Evolutionary conservation across 2,888 invertebrate species (phyloP), one percentile per base, ranked within the genome.

Genomic region (Molorchus minor): DNA sequence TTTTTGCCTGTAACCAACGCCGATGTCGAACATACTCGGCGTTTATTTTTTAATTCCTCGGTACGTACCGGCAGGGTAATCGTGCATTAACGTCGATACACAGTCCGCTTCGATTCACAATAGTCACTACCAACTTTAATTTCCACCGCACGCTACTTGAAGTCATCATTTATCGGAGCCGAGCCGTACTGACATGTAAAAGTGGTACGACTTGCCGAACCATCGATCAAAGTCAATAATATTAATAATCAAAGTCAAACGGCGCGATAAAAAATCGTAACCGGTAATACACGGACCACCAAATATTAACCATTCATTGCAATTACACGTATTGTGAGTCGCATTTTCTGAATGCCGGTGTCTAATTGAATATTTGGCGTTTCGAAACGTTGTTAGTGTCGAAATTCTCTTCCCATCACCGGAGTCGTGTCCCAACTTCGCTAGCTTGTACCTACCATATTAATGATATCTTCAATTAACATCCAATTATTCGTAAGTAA

Each of bases 141-240:
- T 64, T 67, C 55, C 63, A 64, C 62, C 55, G 61, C 40, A 33
- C 25, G 36, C 49, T 45, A 49, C 49, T 36, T 55, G 35, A 53
- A 35, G 52, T 53, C 47, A 46, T 35, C 47, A 52, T 25, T 43
- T 40, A 56, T 36, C 51, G 41, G 16, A 33, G 55, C 55, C 56
- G 38, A 54, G 58, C 56, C 52, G 40, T 68, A 70, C 72, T 73
- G 75, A 69, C 72, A 74, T 72, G 67, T 70, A 65, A 73, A 74
- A 64, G 69, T 75, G 75, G 74, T 73, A 71, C 70, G 68, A 49
- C 56, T 58, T 56, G 49, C 63, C 63, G 61, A 68, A 69, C 75
- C 74, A 80, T 80, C 80, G 79, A 80, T 80, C 80, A 80, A 78
- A 75, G 80, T 80, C 80, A 79, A 75, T 77, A 75, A 73, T 77